Evolutionary conservation across 2,797 vertebrate genomes (phyloP).

Genomic region (Danio choprae): DNA sequence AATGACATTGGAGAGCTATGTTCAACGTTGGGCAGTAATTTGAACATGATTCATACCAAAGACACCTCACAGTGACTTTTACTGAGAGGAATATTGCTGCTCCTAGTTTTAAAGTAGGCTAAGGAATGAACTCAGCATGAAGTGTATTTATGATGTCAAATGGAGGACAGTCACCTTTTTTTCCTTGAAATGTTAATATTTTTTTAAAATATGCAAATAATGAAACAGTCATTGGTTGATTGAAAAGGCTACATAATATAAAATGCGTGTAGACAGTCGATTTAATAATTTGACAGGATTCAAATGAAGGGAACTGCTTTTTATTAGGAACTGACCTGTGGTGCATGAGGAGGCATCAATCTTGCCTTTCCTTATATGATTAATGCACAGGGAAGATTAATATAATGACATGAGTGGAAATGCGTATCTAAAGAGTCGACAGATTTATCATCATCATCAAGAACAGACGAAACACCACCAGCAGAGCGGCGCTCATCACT

Average conservation of each 20-base stretch:
- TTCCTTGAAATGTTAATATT: neutral
- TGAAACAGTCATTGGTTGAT: neutral
- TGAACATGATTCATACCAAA: constrained; percentile 25
- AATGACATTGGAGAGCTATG: constrained; percentile 44
- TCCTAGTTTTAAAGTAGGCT: neutral
- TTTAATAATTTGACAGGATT: constrained; percentile 24
- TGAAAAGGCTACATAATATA: neutral
- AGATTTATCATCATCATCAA: constrained; percentile 60
- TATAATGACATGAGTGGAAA: constrained; percentile 57
- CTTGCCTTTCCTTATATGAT: constrained; percentile 63
- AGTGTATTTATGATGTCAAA: neutral
- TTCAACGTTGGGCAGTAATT: constrained; percentile 31
- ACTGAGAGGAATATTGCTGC: constrained; percentile 8
- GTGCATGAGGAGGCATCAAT: constrained; percentile 57
- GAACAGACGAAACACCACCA: constrained; percentile 35
- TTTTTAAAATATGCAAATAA: neutral
- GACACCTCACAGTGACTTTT: constrained; percentile 10
- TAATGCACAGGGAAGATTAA: constrained; percentile 69
- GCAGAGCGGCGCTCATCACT: constrained; percentile 11
- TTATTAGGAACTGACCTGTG: constrained; percentile 65
- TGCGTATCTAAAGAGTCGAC: constrained; percentile 38
- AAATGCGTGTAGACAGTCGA: constrained; percentile 3
- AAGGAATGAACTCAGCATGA: constrained; percentile 3
- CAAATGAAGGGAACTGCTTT: constrained; percentile 39
- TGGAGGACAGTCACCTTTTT: neutral